Conservation (phyloP, 2,888 invertebrate genomes). For the Euplexia lucipara region DNA sequence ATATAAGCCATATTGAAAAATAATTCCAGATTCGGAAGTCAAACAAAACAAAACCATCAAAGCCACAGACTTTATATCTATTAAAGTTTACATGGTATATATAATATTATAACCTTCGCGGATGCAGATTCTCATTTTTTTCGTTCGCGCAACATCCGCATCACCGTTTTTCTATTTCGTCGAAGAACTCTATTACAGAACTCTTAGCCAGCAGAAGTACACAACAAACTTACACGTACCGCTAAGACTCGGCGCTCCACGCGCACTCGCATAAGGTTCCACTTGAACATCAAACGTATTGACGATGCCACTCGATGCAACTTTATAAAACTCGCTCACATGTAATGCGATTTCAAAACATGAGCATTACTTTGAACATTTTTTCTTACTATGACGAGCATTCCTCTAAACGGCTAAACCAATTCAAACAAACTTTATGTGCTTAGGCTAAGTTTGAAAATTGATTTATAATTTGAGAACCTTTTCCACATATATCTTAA, state of each 20-base stretch:
- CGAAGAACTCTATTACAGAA: conserved; percentile 28
- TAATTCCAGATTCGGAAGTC: no score
- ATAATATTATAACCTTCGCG: no score
- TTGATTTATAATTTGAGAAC: no score
- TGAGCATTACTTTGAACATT: conserved; percentile 6
- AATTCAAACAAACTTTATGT: not conserved
- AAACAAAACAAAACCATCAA: no score
- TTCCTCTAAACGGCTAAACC: not conserved
- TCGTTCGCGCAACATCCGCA: no score
- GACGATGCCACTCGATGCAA: conserved; percentile 35
- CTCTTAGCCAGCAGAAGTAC: conserved; percentile 30
- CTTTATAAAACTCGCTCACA: conserved; percentile 35
- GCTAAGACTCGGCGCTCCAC: conserved; percentile 12
- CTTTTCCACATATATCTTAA: no score
- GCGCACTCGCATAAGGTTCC: conserved; percentile 29
- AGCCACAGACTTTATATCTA: no score
- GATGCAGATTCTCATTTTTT: no score
- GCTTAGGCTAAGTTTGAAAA: not conserved
- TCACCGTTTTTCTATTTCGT: not conserved
- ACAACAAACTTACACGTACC: conserved; percentile 43
- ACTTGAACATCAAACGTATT: conserved; percentile 22
- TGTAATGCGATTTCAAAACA: conserved; percentile 24
- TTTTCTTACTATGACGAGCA: conserved; percentile 11
- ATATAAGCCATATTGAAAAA: no score
- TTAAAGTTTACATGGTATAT: no score